These are phyloP conservation scores for Echeneis naucrates DNA, from an alignment of 2,797 vertebrate species.

Conservation along the genomic window DNA sequence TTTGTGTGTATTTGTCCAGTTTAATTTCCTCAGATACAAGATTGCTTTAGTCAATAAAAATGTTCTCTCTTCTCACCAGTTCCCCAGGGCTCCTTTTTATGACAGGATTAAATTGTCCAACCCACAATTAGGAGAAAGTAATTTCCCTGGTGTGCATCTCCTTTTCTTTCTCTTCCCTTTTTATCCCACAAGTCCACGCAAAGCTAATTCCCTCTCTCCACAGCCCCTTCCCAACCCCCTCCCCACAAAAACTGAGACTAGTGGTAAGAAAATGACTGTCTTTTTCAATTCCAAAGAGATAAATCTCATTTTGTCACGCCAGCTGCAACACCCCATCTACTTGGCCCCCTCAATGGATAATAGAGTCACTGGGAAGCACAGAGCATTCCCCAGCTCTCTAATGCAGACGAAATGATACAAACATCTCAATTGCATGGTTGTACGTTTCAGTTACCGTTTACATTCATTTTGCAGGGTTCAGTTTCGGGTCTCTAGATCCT, in stretches of 20 bases:
- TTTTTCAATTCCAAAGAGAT: constrained; percentile 63
- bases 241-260: constrained; percentile 31
- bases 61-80: constrained; percentile 35
- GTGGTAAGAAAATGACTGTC: constrained; percentile 43
- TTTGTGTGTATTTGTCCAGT: constrained; percentile 64
- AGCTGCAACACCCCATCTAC: constrained; percentile 64
- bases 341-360: constrained; percentile 56
- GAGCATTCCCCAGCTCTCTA: constrained; percentile 43
- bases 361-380: constrained; percentile 38
- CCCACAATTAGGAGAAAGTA: constrained; percentile 72
- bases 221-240: neutral
- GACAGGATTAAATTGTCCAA: constrained; percentile 72
- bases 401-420: constrained; percentile 62
- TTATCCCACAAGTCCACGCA: constrained; percentile 26
- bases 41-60: constrained; percentile 68
- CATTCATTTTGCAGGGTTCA: constrained; percentile 59
- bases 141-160: constrained; percentile 67
- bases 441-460: constrained; percentile 65
- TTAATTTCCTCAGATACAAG: constrained; percentile 64
- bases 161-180: constrained; percentile 41
- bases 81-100: constrained; percentile 69
- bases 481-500: constrained; percentile 25
- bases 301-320: constrained; percentile 63
- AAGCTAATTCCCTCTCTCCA: constrained; percentile 51
- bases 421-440: constrained; percentile 66